Percentiles rank a stretch among this genome's conserved stretches.
phyloP scores from a whole-genome alignment of 2,797 vertebrate genomes.

The Poecilia velifera region DNA sequence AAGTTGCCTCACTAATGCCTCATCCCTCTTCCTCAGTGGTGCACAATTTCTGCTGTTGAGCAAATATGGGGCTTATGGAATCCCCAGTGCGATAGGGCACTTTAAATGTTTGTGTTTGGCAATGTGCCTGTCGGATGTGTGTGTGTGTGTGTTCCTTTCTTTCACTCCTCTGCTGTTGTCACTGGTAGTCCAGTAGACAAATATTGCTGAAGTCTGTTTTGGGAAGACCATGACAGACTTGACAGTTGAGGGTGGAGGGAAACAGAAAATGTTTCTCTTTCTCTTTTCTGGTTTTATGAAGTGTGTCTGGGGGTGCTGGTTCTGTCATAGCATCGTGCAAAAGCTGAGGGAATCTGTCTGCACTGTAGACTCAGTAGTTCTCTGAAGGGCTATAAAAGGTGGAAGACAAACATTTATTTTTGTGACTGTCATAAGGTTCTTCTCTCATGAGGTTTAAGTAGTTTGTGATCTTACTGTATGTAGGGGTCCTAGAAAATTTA shows the following conservation, averaged over 20 bases:
- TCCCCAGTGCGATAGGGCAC: conserved; percentile 64
- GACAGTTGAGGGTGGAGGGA: conserved; percentile 37
- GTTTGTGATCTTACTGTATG: not conserved
- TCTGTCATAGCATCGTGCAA: conserved; percentile 12
- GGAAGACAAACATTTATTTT: not conserved
- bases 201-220: conserved; percentile 45
- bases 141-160: conserved; percentile 23
- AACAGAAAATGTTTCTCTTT: conserved; percentile 16
- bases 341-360: conserved; percentile 20
- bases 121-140: conserved; percentile 38
- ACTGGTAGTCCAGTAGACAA: conserved; percentile 36
- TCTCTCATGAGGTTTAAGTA: not conserved
- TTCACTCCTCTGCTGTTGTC: conserved; percentile 27
- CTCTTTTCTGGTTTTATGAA: conserved; percentile 28
- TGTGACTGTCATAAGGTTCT: not conserved
- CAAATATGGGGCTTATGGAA: conserved; percentile 57
- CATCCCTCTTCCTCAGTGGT: conserved; percentile 46
- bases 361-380: not conserved
- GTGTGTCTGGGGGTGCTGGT: conserved; percentile 20
- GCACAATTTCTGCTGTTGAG: conserved; percentile 60
- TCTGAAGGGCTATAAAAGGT: not conserved
- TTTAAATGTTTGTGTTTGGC: conserved; percentile 78
- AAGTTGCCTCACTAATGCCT: conserved; percentile 18
- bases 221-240: conserved; percentile 39
- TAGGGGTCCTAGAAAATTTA: not conserved